Percentiles rank a stretch among this genome's conserved stretches.
Conservation (phyloP, 2,113 vertebrate species). For the Tragelaphus strepsiceros region DNA sequence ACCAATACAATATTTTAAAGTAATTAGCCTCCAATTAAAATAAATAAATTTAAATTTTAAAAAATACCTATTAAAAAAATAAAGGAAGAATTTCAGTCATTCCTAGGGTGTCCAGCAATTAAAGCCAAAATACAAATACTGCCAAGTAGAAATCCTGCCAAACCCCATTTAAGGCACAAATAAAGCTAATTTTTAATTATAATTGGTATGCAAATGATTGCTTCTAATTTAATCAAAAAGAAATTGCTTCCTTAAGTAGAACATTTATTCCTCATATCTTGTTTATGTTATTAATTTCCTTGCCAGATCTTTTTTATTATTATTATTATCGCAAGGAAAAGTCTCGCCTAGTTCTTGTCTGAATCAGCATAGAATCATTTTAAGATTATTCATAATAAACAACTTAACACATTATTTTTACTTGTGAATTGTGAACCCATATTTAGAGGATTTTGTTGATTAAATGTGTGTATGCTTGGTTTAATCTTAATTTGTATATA, state of each 20-base stretch:
- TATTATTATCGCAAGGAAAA: not conserved
- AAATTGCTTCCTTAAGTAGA: not conserved
- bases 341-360: not conserved
- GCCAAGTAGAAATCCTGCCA: not conserved
- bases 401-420: not conserved
- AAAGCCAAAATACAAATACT: not conserved
- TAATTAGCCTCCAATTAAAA: too few species aligned
- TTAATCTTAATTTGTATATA: not conserved
- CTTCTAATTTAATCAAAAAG: slow-evolving; percentile 33
- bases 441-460: not conserved
- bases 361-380: not conserved
- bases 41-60: too few species aligned
- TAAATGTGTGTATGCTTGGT: not conserved
- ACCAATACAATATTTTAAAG: too few species aligned
- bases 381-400: not conserved
- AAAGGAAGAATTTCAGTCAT: not conserved
- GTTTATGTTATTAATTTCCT: slow-evolving; percentile 35
- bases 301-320: not conserved
- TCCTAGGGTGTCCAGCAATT: not conserved
- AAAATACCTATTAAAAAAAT: too few species aligned
- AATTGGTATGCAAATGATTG: not conserved
- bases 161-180: not conserved
- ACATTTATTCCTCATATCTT: not conserved
- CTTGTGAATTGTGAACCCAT: not conserved
- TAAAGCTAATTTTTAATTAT: slow-evolving; percentile 6